phyloP scores from a whole-genome alignment of 2,888 invertebrate genomes.

The Xestia ashworthii region DNA sequence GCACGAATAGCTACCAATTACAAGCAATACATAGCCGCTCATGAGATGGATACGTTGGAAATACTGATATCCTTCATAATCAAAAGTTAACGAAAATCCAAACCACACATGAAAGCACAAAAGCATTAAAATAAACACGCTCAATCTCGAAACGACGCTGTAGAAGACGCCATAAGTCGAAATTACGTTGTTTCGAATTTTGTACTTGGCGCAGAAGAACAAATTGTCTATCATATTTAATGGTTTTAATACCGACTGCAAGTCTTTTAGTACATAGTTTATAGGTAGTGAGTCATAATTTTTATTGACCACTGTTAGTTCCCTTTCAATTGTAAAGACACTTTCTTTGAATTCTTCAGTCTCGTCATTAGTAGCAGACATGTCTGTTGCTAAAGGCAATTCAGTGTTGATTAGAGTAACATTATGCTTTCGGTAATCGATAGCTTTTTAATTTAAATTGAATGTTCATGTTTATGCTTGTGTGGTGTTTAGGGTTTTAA shows the following conservation, averaged over 20 bases:
- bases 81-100: neutral
- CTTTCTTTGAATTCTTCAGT: neutral
- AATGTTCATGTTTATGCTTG: too few species aligned
- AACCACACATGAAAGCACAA: neutral
- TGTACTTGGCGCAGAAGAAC: neutral
- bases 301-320: neutral
- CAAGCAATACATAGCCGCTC: neutral
- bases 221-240: neutral
- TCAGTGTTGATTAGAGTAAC: neutral
- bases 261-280: neutral
- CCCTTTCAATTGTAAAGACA: neutral
- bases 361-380: neutral
- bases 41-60: neutral
- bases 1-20: neutral
- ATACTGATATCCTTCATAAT: neutral
- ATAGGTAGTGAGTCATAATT: too few species aligned
- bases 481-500: too few species aligned
- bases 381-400: neutral
- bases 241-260: neutral
- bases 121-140: neutral
- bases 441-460: neutral
- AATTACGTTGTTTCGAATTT: conserved; percentile 3
- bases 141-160: neutral
- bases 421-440: neutral
- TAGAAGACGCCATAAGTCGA: neutral